A percentile compares a stretch with the other conserved stretches of the same genome.
Conservation (phyloP, 1,140 invertebrate genomes). For the Oryctes rhinoceros region DNA sequence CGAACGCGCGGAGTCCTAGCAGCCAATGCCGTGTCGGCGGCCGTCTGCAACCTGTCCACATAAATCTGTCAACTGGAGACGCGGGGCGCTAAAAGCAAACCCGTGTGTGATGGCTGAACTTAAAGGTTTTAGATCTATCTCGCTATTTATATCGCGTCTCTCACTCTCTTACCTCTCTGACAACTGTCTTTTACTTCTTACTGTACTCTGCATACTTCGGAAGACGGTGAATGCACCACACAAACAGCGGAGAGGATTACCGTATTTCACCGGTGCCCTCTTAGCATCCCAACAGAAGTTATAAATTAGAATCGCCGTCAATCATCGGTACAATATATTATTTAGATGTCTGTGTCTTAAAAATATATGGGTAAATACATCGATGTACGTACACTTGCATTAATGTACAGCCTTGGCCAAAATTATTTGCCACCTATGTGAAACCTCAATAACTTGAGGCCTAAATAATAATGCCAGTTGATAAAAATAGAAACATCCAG, state of each 20-base stretch:
- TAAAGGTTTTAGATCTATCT: conserved; percentile 56
- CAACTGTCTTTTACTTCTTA: conserved; percentile 41
- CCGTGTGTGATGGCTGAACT: conserved; percentile 56
- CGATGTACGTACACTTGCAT: too few species aligned
- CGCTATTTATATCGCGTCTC: conserved; percentile 54
- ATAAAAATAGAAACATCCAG: too few species aligned
- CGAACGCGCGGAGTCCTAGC: conserved; percentile 29
- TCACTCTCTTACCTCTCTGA: conserved; percentile 42
- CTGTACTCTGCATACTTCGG: neutral
- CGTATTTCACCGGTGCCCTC: neutral
- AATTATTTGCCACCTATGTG: too few species aligned
- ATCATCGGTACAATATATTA: neutral
- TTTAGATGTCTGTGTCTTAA: too few species aligned
- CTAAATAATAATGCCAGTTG: too few species aligned
- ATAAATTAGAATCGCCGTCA: neutral
- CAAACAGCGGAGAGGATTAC: neutral
- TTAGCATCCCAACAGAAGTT: neutral
- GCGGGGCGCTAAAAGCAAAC: conserved; percentile 56
- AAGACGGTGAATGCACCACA: conserved; percentile 2
- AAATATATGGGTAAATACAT: too few species aligned
- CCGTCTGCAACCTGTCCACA: conserved; percentile 60
- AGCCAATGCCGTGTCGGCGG: conserved; percentile 49
- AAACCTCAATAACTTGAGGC: too few species aligned
- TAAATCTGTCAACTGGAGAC: conserved; percentile 60
- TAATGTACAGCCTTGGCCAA: too few species aligned